Base-by-base conservation (phyloP, 2,888 invertebrate species). In the Apeira syringaria region DNA sequence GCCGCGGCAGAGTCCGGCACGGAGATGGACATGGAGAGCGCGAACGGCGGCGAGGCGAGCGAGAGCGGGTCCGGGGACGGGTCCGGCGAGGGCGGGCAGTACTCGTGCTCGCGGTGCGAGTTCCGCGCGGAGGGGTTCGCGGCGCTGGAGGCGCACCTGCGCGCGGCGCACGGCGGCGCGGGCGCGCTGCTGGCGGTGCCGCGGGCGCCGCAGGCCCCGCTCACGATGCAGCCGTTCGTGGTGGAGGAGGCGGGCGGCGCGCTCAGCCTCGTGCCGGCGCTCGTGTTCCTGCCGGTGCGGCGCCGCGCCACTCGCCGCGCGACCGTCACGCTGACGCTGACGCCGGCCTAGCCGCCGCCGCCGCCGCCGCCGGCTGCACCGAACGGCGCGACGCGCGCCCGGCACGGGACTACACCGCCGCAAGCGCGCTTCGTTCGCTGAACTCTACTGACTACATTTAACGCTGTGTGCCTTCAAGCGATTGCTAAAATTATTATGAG, bases 151-250 rank as follows among this genome's bases (percentile, higher is more conserved):
- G 83, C 83, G 68, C 90, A 89, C 66, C 68, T 90, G 63, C 80
- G 89, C 30, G 84, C 80, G 63, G 77, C 80, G 50, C 90, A 90
- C 66, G 91, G 88, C 18, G 83, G 91, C 27, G 90, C 83, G 43
- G 89, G 90, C 20, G 90, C 91, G 53, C 83, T 92, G 68, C 73
- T 88, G 66, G 82, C 88, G 15, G 79, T 90, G 69, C 91, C 91
- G 56, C 94, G 95, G 66, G 94, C 94, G 40, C 90, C 93, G 57
- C 91, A 93, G 59, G 82, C 89, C 45, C 80, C 91, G 52, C 94
- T 95, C 71, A 94, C 96, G 59, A 98, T 98, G 97, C 98, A 98
- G 91, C 96, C 98, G 44, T 98, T 98, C 89, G 92, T 97, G 64
- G 91, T 97, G 81, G 95, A 96, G 80, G 90, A 89, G 62, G 79